Conservation (phyloP, 1,140 invertebrate species). For the Drosophila rhopaloa region DNA sequence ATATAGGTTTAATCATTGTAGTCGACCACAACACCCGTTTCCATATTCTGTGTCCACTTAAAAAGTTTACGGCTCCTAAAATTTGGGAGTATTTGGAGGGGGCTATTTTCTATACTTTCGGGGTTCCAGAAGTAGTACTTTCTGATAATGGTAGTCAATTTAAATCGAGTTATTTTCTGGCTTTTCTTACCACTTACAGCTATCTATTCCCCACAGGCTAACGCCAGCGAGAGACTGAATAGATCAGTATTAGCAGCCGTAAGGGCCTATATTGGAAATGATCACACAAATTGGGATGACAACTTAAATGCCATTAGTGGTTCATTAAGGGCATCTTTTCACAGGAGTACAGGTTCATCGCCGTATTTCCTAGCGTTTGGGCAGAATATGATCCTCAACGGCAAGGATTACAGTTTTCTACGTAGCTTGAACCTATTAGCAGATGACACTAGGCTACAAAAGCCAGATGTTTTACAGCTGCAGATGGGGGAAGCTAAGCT, state of each 20-base stretch:
- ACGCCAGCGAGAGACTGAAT: conserved; percentile 6
- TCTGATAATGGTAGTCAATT: conserved; percentile 1
- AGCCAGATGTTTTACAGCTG: neutral
- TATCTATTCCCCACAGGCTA: neutral
- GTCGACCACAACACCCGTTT: neutral
- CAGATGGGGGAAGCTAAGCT: neutral
- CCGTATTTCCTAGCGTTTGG: conserved; percentile 18
- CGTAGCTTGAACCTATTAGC: neutral
- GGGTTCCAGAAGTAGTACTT: neutral
- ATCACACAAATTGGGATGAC: conserved; percentile 23
- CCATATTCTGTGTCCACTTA: neutral
- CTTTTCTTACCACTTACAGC: neutral
- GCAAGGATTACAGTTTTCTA: conserved; percentile 11
- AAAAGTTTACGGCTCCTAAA: too few species aligned
- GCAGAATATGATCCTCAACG: conserved; percentile 22
- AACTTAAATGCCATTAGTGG: conserved; percentile 13
- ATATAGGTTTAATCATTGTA: neutral
- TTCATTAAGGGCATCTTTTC: conserved; percentile 4
- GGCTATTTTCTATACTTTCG: neutral
- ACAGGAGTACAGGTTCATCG: conserved; percentile 16
- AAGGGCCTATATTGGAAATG: conserved; percentile 12
- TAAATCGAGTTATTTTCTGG: neutral
- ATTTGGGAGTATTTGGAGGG: too few species aligned
- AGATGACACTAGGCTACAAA: neutral
- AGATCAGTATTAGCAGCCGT: conserved; percentile 6